Base-by-base conservation (phyloP, 2,888 invertebrate species). In the Luperina nickerlii region DNA sequence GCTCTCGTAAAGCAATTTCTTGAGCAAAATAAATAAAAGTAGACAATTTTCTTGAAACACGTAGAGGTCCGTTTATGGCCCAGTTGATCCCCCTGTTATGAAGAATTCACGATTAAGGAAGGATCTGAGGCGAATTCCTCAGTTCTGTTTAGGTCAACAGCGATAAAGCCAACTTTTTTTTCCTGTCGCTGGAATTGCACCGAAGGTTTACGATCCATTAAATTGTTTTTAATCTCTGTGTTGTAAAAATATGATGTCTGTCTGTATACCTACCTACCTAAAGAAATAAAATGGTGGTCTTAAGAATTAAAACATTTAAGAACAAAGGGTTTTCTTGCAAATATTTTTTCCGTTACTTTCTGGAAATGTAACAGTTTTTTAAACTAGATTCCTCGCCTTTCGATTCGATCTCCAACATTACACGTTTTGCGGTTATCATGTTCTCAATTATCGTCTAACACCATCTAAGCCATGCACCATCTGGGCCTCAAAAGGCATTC, bases 51-150 rank as follows among this genome's bases (percentile, higher is more conserved):
- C 76, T 86, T 73, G 80, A 69, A 83, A 74, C 82, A 81, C 79
- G 73, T 57, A 76, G 76, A 75, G 78, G 75, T 65, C 51, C 63
- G 38, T 82, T 89, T 82, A 83, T 79, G 74, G 78, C 69, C 74
- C 75, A 78, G 81, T 79, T 86, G 76, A 84, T 80, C 11, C 83
- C 69, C 73, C 57, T 27, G 78, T 83, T 85, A 86, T 76, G 74
- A 89, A 72, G 77, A 86, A 83, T 83, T 79, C 82, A 80, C 76
- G 87, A 82, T 86, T 81, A 78, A 91, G 91, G 91, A 91, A 92
- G 91, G 92, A 92, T 90, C 87, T 86, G 84, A 81, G 45, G 76
- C 83, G 78, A 91, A 92, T 91, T 91, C 91, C 90, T 76, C 60
- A 65, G 74, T 48, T 67, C 73, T 74, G 81, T 78, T 90, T 86